Percentiles rank a stretch among this genome's conserved stretches.
These are phyloP conservation scores for Chiridota heheva DNA, from an alignment of 35 echinoderm and acorn worm genomes.

Conservation along the genomic window DNA sequence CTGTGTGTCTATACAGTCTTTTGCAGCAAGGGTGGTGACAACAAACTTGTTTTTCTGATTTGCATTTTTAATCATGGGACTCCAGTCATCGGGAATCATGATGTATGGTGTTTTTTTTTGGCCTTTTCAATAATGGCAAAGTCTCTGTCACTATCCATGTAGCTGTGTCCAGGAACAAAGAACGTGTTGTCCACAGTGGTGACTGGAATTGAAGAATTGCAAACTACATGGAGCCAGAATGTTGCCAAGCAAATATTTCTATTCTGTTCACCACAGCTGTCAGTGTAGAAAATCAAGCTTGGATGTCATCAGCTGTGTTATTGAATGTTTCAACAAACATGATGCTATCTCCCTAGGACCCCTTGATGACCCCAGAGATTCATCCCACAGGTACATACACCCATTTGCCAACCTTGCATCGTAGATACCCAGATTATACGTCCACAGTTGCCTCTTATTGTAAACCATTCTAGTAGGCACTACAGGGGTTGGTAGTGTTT, in stretches of 20 bases:
- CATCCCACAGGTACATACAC: neutral
- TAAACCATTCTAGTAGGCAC: constrained; percentile 3
- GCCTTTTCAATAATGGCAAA: neutral
- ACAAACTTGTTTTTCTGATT: neutral
- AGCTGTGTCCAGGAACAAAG: neutral
- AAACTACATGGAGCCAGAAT: neutral
- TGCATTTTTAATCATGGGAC: neutral
- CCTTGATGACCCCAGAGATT: neutral
- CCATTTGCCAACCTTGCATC: neutral
- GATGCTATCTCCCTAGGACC: neutral
- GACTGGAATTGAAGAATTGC: neutral
- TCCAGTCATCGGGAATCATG: constrained; percentile 7
- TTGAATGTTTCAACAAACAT: neutral
- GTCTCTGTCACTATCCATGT: constrained; percentile 9
- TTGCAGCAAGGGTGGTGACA: neutral
- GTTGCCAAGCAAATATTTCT: neutral
- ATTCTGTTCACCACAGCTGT: neutral
- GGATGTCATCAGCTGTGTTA: neutral
- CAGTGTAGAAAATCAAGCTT: neutral
- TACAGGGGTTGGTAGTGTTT: constrained; percentile 3
- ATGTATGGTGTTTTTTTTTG: neutral
- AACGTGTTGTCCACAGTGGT: neutral
- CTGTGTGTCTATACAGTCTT: neutral
- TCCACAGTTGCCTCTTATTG: neutral
- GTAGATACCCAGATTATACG: neutral